Base-by-base conservation (phyloP, 1,140 invertebrate genomes). In the Copidosoma floridanum region DNA sequence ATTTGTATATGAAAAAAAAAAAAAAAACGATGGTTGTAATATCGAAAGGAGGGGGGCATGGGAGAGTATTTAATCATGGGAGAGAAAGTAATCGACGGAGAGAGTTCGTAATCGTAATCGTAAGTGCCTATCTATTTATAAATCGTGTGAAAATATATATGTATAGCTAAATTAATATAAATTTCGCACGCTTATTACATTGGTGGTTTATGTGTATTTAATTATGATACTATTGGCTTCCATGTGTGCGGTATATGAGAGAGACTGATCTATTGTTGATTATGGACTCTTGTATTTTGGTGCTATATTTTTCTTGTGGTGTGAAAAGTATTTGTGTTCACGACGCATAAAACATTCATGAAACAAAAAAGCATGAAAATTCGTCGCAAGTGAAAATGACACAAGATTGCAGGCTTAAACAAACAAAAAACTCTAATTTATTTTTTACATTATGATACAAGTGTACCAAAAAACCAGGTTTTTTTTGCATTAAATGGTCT, bases 161-260 rank as follows among this genome's bases (percentile, higher is more conserved):
- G n/a, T n/a, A n/a, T n/a, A n/a, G n/a, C n/a, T n/a, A n/a, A 59
- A 53, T 58, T 58, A 59, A 50, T 46, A 50, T 62, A 51, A 62
- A 57, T 55, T 47, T 52, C 47, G 60, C 59, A 27, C 53, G 47
- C 47, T 55, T 53, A n/a, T n/a, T n/a, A n/a, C n/a, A n/a, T 51
- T 14, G 18, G 32, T 26, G 55, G 21, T 50, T 18, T 56, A 47
- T 43, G 51, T 55, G 44, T n/a, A n/a, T n/a, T n/a, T n/a, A n/a
- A n/a, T n/a, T n/a, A n/a, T n/a, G n/a, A n/a, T n/a, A n/a, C n/a
- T n/a, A n/a, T 50, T 61, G 10, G 20, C n/a, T n/a, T 52, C 47
- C 57, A 62, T 43, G 46, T 38, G 53, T 57, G 47, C 51, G 40
- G 47, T 50, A 51, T 47, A 57, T 26, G 47, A 62, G 37, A 56